These are phyloP conservation scores for Anolis apletophallus DNA, from an alignment of 2,797 vertebrate genomes.

Conservation along the genomic window DNA sequence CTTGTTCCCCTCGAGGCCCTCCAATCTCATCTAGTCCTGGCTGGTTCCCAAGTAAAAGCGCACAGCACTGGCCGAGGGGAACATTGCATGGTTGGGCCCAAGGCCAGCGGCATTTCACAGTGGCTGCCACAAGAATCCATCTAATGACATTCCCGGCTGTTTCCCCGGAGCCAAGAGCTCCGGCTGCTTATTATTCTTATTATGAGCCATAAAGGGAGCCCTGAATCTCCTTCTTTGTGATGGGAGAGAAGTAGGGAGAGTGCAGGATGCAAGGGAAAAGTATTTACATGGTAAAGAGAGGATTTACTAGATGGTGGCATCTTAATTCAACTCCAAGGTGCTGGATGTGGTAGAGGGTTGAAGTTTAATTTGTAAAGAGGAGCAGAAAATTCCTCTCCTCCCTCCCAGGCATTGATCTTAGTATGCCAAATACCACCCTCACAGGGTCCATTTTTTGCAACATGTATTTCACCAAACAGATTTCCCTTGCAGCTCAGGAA, in stretches of 20 bases:
- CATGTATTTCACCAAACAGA: not conserved
- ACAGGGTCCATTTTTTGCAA: not conserved
- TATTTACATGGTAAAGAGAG: not conserved
- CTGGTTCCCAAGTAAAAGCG: conserved; percentile 8
- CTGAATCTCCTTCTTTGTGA: not conserved
- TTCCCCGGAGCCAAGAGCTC: conserved; percentile 9
- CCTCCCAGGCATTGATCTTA: not conserved
- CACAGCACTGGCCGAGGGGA: not conserved
- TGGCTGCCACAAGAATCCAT: conserved; percentile 8
- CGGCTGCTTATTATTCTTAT: not conserved
- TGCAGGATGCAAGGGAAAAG: too few species aligned
- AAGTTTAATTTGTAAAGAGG: not conserved
- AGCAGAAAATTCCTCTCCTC: too few species aligned
- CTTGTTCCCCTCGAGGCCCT: not conserved
- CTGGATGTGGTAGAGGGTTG: not conserved
- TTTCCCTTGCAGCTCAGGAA: not conserved
- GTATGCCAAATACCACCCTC: not conserved
- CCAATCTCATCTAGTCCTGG: not conserved
- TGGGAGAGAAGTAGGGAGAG: not conserved
- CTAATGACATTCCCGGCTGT: conserved; percentile 31
- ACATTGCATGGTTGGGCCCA: not conserved
- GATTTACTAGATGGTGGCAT: not conserved
- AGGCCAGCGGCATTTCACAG: not conserved
- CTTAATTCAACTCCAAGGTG: not conserved
- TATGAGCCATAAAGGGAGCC: too few species aligned